Conservation (phyloP, 64 coral and sea anemone species). For the Orbicella faveolata region DNA sequence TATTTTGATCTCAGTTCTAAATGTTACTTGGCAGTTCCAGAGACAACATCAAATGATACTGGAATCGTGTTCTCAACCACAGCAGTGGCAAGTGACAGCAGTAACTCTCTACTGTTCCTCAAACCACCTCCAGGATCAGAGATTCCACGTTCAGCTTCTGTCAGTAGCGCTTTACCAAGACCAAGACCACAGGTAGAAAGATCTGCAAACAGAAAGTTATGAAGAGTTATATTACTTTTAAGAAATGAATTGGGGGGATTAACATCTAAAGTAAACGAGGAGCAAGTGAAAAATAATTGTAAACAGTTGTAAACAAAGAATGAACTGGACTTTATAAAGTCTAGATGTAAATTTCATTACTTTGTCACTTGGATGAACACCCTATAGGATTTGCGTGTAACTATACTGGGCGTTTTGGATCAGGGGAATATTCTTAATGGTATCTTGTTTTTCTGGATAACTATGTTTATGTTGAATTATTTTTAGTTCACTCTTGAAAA, state of each 20-base stretch:
- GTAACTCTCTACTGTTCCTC: constrained; percentile 5
- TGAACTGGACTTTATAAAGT: too few species aligned
- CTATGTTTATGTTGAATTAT: too few species aligned
- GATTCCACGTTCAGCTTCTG: constrained; percentile 25
- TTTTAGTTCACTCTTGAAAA: too few species aligned
- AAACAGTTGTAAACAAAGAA: too few species aligned
- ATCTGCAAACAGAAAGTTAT: neutral
- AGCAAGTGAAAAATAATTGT: neutral
- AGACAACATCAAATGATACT: neutral
- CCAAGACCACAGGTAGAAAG: constrained; percentile 51
- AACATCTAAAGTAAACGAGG: too few species aligned
- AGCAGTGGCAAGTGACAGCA: neutral
- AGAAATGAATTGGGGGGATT: neutral
- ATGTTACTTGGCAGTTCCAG: constrained; percentile 1
- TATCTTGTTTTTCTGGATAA: too few species aligned
- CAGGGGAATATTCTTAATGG: too few species aligned
- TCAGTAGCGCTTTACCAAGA: constrained; percentile 48
- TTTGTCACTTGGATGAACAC: too few species aligned
- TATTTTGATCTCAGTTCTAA: too few species aligned
- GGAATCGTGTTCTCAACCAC: neutral
- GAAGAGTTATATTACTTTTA: neutral
- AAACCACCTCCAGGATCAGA: constrained; percentile 50
- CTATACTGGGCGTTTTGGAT: too few species aligned
- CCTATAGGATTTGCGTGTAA: too few species aligned
- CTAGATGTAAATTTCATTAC: too few species aligned